Conservation (phyloP, 2,113 vertebrate genomes). For the Tor tambroides region DNA sequence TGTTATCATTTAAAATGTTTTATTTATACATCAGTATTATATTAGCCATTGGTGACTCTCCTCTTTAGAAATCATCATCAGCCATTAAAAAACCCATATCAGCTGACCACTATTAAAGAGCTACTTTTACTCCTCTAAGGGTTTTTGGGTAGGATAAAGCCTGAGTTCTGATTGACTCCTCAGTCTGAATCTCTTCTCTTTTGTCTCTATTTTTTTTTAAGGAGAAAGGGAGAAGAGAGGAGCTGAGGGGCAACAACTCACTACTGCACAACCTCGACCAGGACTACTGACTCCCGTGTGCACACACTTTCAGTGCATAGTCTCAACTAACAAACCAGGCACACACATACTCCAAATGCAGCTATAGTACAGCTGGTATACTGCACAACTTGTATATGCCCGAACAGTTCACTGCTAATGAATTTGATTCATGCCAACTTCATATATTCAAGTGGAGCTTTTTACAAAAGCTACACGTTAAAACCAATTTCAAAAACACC, state of each 20-base stretch:
- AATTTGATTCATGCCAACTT: conserved; percentile 37
- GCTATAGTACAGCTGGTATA: not conserved
- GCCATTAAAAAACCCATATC: conserved; percentile 7
- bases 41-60: not conserved
- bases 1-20: not conserved
- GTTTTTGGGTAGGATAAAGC: conserved; percentile 18
- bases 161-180: conserved; percentile 53
- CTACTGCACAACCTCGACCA: conserved; percentile 78
- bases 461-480: not conserved
- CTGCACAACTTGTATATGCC: conserved; percentile 4
- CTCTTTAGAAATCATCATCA: conserved; percentile 11
- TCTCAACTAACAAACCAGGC: not conserved
- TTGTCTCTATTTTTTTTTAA: conserved; percentile 76
- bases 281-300: conserved; percentile 70
- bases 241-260: conserved; percentile 74
- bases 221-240: conserved; percentile 88
- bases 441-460: conserved; percentile 53
- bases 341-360: conserved; percentile 10
- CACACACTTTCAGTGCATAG: not conserved
- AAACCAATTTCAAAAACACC: not conserved
- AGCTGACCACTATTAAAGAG: not conserved
- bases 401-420: not conserved
- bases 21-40: not conserved
- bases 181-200: conserved; percentile 79
- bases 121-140: not conserved